Evolutionary conservation across 2,113 vertebrate genomes (phyloP).

Genomic region (Orcinus orca): DNA sequence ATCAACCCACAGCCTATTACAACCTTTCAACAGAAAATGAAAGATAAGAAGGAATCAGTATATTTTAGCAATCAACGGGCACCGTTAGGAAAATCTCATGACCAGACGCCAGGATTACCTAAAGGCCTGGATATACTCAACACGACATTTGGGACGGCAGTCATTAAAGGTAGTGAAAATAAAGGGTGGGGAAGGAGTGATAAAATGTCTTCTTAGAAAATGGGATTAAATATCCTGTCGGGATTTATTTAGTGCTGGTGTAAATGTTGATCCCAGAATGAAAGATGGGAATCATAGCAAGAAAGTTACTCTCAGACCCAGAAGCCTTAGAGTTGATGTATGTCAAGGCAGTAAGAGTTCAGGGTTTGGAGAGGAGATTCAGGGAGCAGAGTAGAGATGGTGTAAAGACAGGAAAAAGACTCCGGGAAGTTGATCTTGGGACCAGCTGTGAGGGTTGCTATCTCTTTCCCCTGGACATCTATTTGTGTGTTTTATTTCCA

Average conservation of each 20-base stretch:
- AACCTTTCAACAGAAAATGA: constrained; percentile 86
- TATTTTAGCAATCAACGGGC: constrained; percentile 81
- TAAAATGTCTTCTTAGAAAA: not conserved
- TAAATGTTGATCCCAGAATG: not conserved
- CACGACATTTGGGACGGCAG: constrained; percentile 84
- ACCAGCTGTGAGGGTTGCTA: not conserved
- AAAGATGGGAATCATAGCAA: not conserved
- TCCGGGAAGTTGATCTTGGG: not conserved
- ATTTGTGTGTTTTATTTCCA: not conserved
- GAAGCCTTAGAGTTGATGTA: not conserved
- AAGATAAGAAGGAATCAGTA: constrained; percentile 83
- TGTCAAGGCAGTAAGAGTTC: not conserved
- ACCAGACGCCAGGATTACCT: constrained; percentile 82
- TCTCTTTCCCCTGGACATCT: not conserved
- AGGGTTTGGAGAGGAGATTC: not conserved
- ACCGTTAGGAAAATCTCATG: constrained; percentile 84
- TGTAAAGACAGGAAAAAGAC: not conserved
- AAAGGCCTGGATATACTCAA: constrained; percentile 77
- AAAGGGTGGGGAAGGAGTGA: not conserved
- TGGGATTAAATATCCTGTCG: not conserved
- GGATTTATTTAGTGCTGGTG: not conserved
- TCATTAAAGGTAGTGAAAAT: constrained; percentile 76
- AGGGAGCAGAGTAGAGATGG: not conserved
- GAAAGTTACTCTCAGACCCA: not conserved
- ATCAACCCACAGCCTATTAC: constrained; percentile 85